phyloP scores from a whole-genome alignment of 2,113 vertebrate genomes.

The Vanacampus margaritifer region DNA sequence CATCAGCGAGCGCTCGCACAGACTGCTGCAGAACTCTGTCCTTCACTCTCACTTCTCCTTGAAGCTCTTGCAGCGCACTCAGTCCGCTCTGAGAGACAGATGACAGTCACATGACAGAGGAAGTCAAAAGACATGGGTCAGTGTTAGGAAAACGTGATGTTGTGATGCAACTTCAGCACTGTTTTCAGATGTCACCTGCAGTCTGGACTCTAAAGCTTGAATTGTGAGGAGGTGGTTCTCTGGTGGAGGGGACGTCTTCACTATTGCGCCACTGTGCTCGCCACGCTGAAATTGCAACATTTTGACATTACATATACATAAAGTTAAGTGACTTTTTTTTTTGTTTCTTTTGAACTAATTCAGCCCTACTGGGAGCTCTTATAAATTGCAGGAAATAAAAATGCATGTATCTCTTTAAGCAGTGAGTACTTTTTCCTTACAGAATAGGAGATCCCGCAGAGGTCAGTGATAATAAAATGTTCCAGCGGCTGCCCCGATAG shows the following conservation, averaged over 20 bases:
- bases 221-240: conserved; percentile 77
- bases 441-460: conserved; percentile 74
- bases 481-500: conserved; percentile 46
- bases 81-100: conserved; percentile 68
- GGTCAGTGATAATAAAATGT: conserved; percentile 82
- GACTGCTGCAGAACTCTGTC: conserved; percentile 79
- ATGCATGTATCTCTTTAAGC: not conserved
- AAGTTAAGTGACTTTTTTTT: not conserved
- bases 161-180: conserved; percentile 1
- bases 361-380: not conserved
- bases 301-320: not conserved
- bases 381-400: not conserved
- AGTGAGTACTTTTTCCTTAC: conserved; percentile 67
- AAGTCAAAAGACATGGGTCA: not conserved
- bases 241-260: conserved; percentile 49
- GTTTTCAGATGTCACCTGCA: conserved; percentile 75
- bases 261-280: conserved; percentile 18
- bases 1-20: conserved; percentile 71
- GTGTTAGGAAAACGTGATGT: conserved; percentile 4
- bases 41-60: conserved; percentile 77
- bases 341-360: not conserved
- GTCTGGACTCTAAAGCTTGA: conserved; percentile 79
- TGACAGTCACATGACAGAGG: not conserved
- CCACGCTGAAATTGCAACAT: conserved; percentile 41
- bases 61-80: conserved; percentile 73